A percentile compares a stretch with the other conserved stretches of the same genome.
Evolutionary conservation across 2,113 vertebrate species (phyloP).

Genomic region (Coryphaenoides rupestris): DNA sequence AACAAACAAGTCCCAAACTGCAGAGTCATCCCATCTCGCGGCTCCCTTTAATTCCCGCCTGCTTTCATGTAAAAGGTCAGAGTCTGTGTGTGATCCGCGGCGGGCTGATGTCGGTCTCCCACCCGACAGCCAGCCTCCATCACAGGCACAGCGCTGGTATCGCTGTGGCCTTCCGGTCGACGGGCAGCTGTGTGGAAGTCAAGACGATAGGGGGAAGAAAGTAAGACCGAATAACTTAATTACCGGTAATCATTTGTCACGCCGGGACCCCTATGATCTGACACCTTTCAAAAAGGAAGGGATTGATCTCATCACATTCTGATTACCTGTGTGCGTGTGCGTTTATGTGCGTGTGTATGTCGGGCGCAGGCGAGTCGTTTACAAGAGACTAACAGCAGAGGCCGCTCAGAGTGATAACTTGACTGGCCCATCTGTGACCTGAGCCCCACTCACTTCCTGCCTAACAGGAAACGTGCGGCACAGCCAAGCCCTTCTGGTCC

Average conservation of each 20-base stretch:
- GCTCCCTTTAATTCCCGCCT: not conserved
- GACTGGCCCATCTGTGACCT: not conserved
- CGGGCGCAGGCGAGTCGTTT: too few species aligned
- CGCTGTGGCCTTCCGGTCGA: not conserved
- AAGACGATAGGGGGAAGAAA: not conserved
- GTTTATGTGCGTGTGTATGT: too few species aligned
- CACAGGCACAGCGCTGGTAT: not conserved
- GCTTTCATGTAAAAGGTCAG: slow-evolving; percentile 15
- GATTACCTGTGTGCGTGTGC: too few species aligned
- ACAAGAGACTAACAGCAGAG: too few species aligned
- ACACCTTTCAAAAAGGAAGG: not conserved
- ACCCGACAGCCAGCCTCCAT: not conserved
- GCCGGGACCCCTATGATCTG: not conserved
- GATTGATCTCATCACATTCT: not conserved
- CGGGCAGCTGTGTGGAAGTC: not conserved
- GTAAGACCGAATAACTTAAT: not conserved
- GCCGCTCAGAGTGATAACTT: not conserved
- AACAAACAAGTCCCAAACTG: slow-evolving; percentile 4
- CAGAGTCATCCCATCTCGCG: not conserved
- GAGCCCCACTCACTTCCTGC: slow-evolving; percentile 32
- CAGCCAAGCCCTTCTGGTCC: slow-evolving; percentile 12
- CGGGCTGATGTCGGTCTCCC: not conserved
- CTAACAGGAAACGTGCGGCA: slow-evolving; percentile 35
- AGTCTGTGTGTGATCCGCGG: not conserved
- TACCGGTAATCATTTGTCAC: not conserved